phyloP scores from a whole-genome alignment of 2,113 vertebrate genomes.

The Pseudonaja textilis region DNA sequence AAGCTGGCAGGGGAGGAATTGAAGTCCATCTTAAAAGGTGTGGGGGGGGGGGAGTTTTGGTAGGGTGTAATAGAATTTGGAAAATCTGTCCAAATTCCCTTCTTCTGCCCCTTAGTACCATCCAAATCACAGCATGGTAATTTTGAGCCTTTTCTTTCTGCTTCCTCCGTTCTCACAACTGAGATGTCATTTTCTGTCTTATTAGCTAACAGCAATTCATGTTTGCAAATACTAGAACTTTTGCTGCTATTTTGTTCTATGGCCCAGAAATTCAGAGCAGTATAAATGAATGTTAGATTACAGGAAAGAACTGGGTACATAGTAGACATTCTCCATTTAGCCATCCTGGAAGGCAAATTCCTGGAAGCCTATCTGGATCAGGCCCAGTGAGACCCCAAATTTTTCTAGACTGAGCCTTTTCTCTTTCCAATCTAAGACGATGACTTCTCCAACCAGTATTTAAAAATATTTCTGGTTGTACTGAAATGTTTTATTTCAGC shows the following conservation, averaged over 20 bases:
- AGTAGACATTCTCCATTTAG: neutral
- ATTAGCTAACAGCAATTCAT: neutral
- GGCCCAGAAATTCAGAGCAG: neutral
- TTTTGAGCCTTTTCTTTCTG: neutral
- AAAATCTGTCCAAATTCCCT: neutral
- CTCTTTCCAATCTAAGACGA: neutral
- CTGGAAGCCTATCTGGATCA: neutral
- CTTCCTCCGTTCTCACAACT: neutral
- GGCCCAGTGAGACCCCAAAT: neutral
- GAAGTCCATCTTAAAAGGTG: neutral
- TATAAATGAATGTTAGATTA: neutral
- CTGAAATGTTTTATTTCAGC: neutral
- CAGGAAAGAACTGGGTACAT: neutral
- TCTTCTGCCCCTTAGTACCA: neutral
- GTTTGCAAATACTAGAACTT: neutral
- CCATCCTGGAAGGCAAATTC: neutral
- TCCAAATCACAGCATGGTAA: neutral
- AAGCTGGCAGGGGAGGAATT: neutral
- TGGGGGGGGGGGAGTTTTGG: fast-evolving
- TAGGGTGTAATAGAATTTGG: neutral
- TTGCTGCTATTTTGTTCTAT: neutral
- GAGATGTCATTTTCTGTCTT: neutral
- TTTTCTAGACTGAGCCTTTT: neutral
- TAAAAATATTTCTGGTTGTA: neutral
- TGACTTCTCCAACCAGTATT: neutral